These are phyloP conservation scores for Geococcyx californianus DNA, from an alignment of 2,113 vertebrate genomes.

Conservation along the genomic window DNA sequence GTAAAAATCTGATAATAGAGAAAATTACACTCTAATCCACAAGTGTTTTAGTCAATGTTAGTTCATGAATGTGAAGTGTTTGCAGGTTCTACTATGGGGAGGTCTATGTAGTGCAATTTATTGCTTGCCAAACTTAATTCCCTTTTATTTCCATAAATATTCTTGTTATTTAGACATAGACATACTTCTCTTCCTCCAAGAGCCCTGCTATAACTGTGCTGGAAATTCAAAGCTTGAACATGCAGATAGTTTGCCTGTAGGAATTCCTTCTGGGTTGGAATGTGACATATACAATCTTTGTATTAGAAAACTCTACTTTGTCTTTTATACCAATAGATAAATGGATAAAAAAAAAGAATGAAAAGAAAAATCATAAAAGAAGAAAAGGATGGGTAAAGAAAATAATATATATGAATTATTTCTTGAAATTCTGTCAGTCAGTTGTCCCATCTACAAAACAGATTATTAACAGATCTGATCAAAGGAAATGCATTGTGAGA, in stretches of 20 bases:
- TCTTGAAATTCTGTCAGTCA: background rate
- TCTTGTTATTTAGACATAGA: background rate
- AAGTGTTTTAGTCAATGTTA: background rate
- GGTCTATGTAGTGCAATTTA: background rate
- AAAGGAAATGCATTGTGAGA: constrained; percentile 9
- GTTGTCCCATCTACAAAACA: background rate
- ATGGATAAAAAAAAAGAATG: background rate
- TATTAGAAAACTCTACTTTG: background rate
- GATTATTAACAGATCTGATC: background rate
- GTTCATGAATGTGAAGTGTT: background rate
- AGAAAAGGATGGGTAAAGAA: background rate
- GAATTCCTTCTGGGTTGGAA: background rate
- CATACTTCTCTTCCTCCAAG: background rate
- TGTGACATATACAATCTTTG: background rate
- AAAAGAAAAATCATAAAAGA: background rate
- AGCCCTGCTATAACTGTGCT: background rate
- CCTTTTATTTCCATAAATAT: background rate
- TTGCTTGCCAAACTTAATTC: background rate
- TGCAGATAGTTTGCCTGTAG: background rate
- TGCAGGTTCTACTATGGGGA: background rate
- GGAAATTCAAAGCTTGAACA: background rate
- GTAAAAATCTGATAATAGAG: background rate
- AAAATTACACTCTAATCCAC: background rate
- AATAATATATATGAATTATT: background rate
- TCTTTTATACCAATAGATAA: background rate